Conservation (phyloP, 2,888 invertebrate genomes). For the Ariolimax columbianus region DNA sequence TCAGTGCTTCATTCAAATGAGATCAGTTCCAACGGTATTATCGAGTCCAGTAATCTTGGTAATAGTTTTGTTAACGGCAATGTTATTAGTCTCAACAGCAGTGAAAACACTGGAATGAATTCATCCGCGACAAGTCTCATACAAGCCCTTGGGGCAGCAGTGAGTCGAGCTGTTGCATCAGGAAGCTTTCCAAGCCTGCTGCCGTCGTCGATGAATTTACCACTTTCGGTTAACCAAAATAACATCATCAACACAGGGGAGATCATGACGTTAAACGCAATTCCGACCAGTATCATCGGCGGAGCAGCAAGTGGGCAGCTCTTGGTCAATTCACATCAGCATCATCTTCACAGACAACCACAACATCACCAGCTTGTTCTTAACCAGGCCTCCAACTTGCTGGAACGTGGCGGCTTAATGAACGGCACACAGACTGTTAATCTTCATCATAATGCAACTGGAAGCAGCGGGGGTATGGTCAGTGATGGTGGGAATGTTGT, state of each 20-base stretch:
- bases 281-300: constrained; percentile 18
- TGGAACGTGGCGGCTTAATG: constrained; percentile 13
- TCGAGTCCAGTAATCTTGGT: constrained; percentile 22
- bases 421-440: constrained; percentile 4
- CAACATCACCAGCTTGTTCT: constrained; percentile 30
- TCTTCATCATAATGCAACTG: constrained; percentile 9
- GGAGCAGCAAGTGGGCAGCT: constrained; percentile 17
- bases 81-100: constrained; percentile 8
- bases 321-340: constrained; percentile 30
- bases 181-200: constrained; percentile 33
- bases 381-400: constrained; percentile 11
- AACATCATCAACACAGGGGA: constrained; percentile 22
- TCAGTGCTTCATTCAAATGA: constrained; percentile 38
- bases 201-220: constrained; percentile 25
- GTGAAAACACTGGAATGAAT: background rate
- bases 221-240: constrained; percentile 25
- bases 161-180: constrained; percentile 27
- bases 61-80: background rate
- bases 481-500: background rate
- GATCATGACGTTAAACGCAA: constrained; percentile 32
- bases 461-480: background rate
- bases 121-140: constrained; percentile 33
- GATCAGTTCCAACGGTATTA: constrained; percentile 36
- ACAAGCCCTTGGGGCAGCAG: constrained; percentile 43
- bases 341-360: background rate